Evolutionary conservation across 2,797 vertebrate genomes (phyloP), one percentile per base, ranked within the genome.

Genomic region (Hydrophis major): DNA sequence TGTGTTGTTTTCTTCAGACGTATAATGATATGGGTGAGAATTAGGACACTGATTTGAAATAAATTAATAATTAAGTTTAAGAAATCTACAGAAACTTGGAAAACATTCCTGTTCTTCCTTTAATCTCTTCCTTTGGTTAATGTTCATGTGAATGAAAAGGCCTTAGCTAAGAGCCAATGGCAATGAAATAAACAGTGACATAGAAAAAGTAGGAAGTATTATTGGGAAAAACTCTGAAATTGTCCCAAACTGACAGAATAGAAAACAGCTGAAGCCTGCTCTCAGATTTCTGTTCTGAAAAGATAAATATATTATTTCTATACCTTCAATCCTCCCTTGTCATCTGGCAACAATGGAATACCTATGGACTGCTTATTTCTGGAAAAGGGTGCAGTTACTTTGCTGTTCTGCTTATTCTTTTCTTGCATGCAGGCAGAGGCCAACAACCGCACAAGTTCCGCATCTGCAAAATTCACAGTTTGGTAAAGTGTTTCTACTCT

Each of bases 401-500:
- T 98, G 92, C 96, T 97, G 28, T 97, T 98, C 66, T 97, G 97
- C 94, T 99, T 99, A 13, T 96, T 97, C 96, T 98, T 99, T 90
- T 99, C 99, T 96, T 98, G 99, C 99, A 99, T 99, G 93, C 99
- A 99, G 55, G 99, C 99, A 2, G 99, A 99, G 0, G 99, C 99
- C 93, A 99, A 96, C 92, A 99, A 97, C 89, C 99, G 98, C 78
- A 99, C 99, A 96, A 99, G 97, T 97, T 99, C 99, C 0, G 99
- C 99, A 97, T 99, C 99, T 99, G 89, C 50, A 96, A 96, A 94
- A 93, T 93, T 92, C 88, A 95, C 14, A 83, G 37, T 91, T 63
- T 93, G 60, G 60, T 20, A 96, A 93, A 94, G 74, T n/a, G 69
- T 94, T 93, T 55, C 18, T 37, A 32, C 12, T 4, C 20, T 55